A percentile compares a stretch with the other conserved stretches of the same genome.
These are phyloP conservation scores for Spatulosminthurus flaviceps DNA, from an alignment of 2,888 invertebrate species.

Conservation along the genomic window DNA sequence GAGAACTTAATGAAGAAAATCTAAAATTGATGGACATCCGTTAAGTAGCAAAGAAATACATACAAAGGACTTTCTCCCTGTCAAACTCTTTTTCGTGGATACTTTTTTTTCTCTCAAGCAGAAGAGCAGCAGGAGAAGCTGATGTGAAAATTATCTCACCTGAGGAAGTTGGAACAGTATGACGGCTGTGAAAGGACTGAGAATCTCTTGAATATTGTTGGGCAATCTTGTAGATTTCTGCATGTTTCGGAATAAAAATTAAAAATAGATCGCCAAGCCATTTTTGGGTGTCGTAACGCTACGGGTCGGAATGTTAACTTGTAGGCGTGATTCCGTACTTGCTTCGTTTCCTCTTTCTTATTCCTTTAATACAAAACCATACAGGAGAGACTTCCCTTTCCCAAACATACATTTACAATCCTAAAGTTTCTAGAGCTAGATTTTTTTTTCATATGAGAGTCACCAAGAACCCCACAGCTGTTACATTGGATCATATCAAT, in stretches of 20 bases:
- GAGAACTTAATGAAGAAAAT: no score
- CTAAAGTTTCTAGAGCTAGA: not conserved
- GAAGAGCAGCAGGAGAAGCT: no score
- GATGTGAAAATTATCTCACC: conserved; percentile 31
- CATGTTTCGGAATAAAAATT: conserved; percentile 49
- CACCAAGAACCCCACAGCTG: conserved; percentile 27
- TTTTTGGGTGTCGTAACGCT: conserved; percentile 49
- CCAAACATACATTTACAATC: not conserved
- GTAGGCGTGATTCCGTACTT: conserved; percentile 46
- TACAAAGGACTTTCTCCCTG: no score
- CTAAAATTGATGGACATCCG: no score
- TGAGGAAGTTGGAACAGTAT: conserved; percentile 44
- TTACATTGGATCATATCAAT: conserved; percentile 26
- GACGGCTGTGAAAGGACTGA: conserved; percentile 48
- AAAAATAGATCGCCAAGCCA: conserved; percentile 48
- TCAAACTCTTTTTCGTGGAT: no score
- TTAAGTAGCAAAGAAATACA: no score
- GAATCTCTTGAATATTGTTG: conserved; percentile 35
- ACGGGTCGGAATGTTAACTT: conserved; percentile 47
- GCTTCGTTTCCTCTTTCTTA: conserved; percentile 33
- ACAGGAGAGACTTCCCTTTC: no score
- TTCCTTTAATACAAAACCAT: conserved; percentile 11
- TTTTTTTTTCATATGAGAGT: conserved; percentile 11
- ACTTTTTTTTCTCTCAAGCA: no score
- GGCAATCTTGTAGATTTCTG: conserved; percentile 44